These are phyloP conservation scores for Solenodon paradoxus DNA, from an alignment of 2,113 vertebrate species.

Conservation along the genomic window DNA sequence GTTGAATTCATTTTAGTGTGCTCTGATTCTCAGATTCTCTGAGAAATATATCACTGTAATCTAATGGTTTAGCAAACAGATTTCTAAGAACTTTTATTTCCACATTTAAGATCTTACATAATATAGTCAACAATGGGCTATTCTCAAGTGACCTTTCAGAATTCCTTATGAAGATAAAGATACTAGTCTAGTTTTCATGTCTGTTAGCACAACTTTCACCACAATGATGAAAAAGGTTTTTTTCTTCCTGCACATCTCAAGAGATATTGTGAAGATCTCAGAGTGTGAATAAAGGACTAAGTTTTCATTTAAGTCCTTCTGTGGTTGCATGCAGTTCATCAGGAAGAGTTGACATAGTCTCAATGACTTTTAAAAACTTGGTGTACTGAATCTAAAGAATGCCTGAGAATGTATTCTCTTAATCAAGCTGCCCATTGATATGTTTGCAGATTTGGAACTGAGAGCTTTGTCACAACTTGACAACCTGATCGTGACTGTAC, in stretches of 20 bases:
- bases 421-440: not conserved
- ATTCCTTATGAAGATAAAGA: not conserved
- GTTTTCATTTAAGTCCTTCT: not conserved
- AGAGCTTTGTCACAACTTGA: not conserved
- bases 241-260: not conserved
- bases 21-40: not conserved
- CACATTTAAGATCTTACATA: not conserved
- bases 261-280: not conserved
- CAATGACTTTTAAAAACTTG: not conserved
- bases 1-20: not conserved
- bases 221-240: not conserved
- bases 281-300: not conserved
- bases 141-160: not conserved
- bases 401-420: not conserved
- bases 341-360: not conserved
- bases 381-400: not conserved
- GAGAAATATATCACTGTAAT: not conserved
- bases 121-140: not conserved
- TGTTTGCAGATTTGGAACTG: not conserved
- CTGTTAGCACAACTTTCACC: not conserved
- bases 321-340: not conserved
- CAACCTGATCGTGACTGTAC: not conserved
- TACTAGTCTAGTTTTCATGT: not conserved
- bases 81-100: not conserved
- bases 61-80: slow-evolving; percentile 42